phyloP scores from a whole-genome alignment of 2,113 vertebrate species.

The Lepus americanus region DNA sequence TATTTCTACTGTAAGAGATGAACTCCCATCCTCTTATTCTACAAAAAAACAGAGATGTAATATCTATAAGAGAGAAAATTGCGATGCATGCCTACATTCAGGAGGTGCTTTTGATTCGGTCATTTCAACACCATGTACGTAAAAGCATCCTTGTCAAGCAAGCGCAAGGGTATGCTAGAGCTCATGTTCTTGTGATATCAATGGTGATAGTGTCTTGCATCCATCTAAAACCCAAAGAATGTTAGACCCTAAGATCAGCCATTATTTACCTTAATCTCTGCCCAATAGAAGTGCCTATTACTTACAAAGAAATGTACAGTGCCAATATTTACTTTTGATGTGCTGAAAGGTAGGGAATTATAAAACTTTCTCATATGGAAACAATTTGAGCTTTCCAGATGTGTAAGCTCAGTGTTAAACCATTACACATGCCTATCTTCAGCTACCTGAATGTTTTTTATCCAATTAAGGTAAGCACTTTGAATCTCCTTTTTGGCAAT shows the following conservation, averaged over 20 bases:
- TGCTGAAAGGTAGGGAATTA: not conserved
- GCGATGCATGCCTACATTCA: not conserved
- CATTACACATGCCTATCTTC: not conserved
- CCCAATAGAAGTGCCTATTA: not conserved
- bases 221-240: not conserved
- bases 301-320: not conserved
- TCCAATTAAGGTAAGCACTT: not conserved
- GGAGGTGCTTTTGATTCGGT: not conserved
- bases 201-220: not conserved
- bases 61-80: slow-evolving; percentile 17
- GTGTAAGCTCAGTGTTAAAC: not conserved
- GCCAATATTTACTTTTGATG: not conserved
- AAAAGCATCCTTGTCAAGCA: not conserved
- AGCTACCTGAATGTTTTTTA: slow-evolving; percentile 7
- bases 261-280: not conserved
- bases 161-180: not conserved
- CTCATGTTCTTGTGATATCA: not conserved
- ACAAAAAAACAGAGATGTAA: slow-evolving; percentile 11
- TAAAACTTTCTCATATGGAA: not conserved
- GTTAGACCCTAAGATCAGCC: not conserved
- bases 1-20: not conserved
- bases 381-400: not conserved
- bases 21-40: not conserved
- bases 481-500: not conserved
- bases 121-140: not conserved